phyloP scores from a whole-genome alignment of 1,140 invertebrate species.

The Megathymus violae region DNA sequence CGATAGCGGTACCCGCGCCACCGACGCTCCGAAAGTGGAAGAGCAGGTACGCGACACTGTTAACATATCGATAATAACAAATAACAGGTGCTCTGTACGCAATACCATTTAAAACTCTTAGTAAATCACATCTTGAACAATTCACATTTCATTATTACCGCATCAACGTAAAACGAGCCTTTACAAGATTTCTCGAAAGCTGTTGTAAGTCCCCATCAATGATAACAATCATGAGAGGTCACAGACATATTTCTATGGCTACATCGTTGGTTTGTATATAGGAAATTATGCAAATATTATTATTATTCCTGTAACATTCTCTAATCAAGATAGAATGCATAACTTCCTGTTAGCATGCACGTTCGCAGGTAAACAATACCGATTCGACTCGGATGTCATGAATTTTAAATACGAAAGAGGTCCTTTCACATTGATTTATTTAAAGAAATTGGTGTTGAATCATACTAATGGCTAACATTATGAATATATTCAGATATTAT shows the following conservation, averaged over 20 bases:
- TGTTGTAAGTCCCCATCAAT: constrained; percentile 19
- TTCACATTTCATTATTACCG: constrained; percentile 2
- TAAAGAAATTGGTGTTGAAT: constrained; percentile 29
- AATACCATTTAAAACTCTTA: background rate
- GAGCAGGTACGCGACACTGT: constrained; percentile 79
- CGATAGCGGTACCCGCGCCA: constrained; percentile 77
- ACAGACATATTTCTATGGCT: constrained; percentile 23
- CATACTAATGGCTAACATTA: constrained; percentile 22
- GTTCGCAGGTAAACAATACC: constrained; percentile 50
- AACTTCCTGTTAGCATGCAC: constrained; percentile 51
- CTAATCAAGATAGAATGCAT: constrained; percentile 35
- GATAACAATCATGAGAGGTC: constrained; percentile 28
- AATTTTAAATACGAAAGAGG: constrained; percentile 48
- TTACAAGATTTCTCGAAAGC: constrained; percentile 27
- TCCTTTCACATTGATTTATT: constrained; percentile 44
- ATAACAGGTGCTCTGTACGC: constrained; percentile 52
- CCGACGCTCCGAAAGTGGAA: constrained; percentile 78
- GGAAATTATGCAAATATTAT: constrained; percentile 38
- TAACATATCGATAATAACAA: constrained; percentile 76
- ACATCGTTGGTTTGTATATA: constrained; percentile 7
- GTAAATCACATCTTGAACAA: background rate
- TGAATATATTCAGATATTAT: constrained; percentile 2
- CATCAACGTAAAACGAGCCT: constrained; percentile 11
- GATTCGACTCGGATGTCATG: constrained; percentile 43
- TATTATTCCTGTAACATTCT: constrained; percentile 33